A percentile compares a stretch with the other conserved stretches of the same genome.
These are phyloP conservation scores for Listrodromus nycthemerus DNA, from an alignment of 2,888 invertebrate species.

Conservation along the genomic window DNA sequence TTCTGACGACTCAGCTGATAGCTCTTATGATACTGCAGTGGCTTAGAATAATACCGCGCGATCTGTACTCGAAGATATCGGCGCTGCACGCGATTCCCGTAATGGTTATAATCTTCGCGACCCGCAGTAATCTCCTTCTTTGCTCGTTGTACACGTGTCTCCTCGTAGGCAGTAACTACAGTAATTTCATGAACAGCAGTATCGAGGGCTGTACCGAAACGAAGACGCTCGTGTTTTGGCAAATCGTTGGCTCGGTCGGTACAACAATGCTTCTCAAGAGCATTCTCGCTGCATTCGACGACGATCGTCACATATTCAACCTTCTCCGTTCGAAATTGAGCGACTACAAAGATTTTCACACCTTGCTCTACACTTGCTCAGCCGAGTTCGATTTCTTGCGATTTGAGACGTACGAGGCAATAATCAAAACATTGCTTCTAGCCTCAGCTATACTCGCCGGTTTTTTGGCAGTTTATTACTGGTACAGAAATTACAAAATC, in stretches of 20 bases:
- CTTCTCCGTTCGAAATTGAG: constrained; percentile 90
- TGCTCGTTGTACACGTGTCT: constrained; percentile 85
- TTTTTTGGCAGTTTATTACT: constrained; percentile 82
- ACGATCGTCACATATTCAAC: constrained; percentile 90
- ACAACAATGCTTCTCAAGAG: constrained; percentile 74
- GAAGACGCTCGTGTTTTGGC: constrained; percentile 58
- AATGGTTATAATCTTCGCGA: constrained; percentile 71
- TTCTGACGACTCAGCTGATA: constrained; percentile 91
- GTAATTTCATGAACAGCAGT: constrained; percentile 64
- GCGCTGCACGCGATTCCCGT: constrained; percentile 68
- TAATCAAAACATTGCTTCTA: constrained; percentile 86
- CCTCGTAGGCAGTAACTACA: constrained; percentile 80
- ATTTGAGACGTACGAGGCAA: constrained; percentile 85
- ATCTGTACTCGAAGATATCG: constrained; percentile 80
- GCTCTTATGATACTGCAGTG: constrained; percentile 90
- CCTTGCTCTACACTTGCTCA: constrained; percentile 91
- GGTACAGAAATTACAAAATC: constrained; percentile 80
- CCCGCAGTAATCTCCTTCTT: constrained; percentile 85
- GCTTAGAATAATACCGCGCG: constrained; percentile 85
- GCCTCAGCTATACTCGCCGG: constrained; percentile 86
- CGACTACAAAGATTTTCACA: constrained; percentile 90
- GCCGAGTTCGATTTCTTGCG: constrained; percentile 91
- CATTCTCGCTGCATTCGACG: constrained; percentile 78
- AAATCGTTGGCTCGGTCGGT: constrained; percentile 75
- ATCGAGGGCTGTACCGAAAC: constrained; percentile 62